These are phyloP conservation scores for Pseudorectes ferrugineus DNA, from an alignment of 2,113 vertebrate species.

Conservation along the genomic window DNA sequence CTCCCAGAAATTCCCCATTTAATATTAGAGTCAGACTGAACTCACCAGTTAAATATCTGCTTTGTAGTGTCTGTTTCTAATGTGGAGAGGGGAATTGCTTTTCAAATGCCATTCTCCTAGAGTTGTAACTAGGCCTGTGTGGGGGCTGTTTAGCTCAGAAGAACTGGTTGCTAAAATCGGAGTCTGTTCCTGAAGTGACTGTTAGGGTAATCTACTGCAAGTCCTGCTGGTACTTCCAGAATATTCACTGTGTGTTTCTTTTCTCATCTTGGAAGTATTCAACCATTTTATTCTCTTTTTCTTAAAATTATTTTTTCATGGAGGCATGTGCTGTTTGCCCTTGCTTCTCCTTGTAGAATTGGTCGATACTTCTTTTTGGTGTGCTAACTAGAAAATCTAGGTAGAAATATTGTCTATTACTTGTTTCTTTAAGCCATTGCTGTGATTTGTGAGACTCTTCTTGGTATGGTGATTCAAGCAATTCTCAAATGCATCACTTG, in stretches of 20 bases:
- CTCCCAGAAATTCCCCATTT: neutral
- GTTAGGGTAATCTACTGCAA: neutral
- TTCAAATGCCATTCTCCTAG: neutral
- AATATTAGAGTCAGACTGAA: neutral
- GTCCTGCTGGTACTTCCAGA: neutral
- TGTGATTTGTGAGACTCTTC: neutral
- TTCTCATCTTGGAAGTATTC: neutral
- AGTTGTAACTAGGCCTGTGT: neutral
- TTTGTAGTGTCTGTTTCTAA: neutral
- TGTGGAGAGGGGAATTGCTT: neutral
- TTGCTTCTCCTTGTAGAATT: neutral
- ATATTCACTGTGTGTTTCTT: neutral
- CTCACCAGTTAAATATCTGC: neutral
- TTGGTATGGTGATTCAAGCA: neutral
- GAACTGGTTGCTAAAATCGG: neutral
- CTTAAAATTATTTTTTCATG: neutral
- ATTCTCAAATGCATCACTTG: neutral
- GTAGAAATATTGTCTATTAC: neutral
- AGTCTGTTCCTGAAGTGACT: neutral
- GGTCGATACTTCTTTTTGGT: neutral
- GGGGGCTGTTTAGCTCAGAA: neutral
- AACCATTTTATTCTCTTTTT: neutral
- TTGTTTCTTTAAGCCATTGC: neutral
- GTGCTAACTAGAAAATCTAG: neutral
- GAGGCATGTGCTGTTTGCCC: neutral